A percentile compares a stretch with the other conserved stretches of the same genome.
phyloP scores from a whole-genome alignment of 2,113 vertebrate genomes.

The Sapayoa aenigma region DNA sequence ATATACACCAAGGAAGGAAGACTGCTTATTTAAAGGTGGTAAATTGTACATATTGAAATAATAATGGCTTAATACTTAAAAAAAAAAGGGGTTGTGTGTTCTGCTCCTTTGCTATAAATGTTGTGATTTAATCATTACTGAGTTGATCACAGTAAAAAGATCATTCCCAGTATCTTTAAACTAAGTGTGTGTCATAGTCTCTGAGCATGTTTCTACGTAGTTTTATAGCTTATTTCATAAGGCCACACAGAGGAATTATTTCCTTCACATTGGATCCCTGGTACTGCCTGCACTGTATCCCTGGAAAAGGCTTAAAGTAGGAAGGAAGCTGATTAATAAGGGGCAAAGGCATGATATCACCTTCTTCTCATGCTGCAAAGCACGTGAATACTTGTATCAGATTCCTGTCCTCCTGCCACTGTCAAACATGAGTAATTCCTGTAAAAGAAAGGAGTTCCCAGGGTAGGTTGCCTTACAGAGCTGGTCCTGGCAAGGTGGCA shows the following conservation, averaged over 20 bases:
- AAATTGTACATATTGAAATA: background rate
- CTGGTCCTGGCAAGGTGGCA: background rate
- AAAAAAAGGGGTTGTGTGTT: background rate
- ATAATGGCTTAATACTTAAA: background rate
- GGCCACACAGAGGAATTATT: background rate
- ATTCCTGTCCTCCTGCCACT: background rate
- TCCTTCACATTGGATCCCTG: background rate
- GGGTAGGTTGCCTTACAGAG: background rate
- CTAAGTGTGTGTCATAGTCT: background rate
- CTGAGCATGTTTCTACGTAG: background rate
- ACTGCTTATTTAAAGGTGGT: background rate
- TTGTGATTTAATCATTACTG: background rate
- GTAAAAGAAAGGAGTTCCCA: background rate
- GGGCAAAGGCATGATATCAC: background rate
- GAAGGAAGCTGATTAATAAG: slow-evolving; percentile 2
- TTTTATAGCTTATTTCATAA: background rate
- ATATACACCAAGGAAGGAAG: background rate
- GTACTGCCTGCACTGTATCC: background rate
- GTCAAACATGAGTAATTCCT: background rate
- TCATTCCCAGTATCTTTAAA: background rate
- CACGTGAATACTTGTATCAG: accelerated
- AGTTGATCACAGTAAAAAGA: background rate
- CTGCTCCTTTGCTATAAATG: background rate
- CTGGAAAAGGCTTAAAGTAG: background rate
- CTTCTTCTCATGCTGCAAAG: background rate